A percentile compares a stretch with the other conserved stretches of the same genome.
These are phyloP conservation scores for Graptemys geographica DNA, from an alignment of 2,797 vertebrate species.

Conservation along the genomic window DNA sequence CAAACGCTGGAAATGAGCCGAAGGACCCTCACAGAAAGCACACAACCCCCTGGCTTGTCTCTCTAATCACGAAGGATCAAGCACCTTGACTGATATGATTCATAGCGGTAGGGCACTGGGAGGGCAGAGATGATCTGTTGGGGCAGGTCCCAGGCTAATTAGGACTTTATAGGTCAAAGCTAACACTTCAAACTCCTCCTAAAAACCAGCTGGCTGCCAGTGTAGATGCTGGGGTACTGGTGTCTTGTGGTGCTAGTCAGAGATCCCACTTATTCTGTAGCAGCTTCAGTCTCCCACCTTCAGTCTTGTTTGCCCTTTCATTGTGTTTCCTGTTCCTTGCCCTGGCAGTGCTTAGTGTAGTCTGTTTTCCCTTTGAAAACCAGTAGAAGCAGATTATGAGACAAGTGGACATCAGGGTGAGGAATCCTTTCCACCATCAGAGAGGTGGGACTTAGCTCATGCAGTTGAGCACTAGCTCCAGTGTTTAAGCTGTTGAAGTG, in stretches of 20 bases:
- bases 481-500: background rate
- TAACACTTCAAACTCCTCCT: background rate
- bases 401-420: background rate
- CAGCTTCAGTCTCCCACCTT: background rate
- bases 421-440: background rate
- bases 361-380: background rate
- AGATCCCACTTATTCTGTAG: background rate
- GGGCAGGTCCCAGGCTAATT: background rate
- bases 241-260: background rate
- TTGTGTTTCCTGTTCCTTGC: background rate
- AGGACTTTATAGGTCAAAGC: background rate
- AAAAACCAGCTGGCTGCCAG: background rate
- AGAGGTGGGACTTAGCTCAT: background rate
- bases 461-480: background rate
- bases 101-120: background rate
- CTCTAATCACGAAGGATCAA: background rate
- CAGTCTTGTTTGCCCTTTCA: background rate
- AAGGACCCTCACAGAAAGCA: rapidly evolving
- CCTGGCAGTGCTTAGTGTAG: background rate
- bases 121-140: background rate
- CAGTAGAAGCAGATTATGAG: background rate
- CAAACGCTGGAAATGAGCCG: background rate
- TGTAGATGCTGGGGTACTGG: background rate
- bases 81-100: background rate
- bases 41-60: background rate